Evolutionary conservation across 2,113 vertebrate species (phyloP).

Genomic region (Triplophysa siluroides): DNA sequence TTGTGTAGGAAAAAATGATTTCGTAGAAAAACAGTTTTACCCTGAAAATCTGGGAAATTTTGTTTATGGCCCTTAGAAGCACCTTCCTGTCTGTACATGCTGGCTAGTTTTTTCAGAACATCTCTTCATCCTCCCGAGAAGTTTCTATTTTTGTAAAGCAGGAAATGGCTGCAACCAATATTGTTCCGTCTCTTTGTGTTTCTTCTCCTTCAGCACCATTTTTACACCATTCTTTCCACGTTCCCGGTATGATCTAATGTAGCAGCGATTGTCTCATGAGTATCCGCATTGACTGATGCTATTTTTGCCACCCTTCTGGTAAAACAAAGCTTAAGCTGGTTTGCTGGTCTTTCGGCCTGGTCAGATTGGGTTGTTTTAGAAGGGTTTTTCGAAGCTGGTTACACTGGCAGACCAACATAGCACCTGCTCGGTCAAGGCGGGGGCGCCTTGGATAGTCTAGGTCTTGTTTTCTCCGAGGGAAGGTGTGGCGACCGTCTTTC

Average conservation of each 20-base stretch:
- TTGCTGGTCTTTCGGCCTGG: no score
- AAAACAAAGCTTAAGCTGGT: no score
- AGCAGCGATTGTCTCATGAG: slow-evolving; percentile 2
- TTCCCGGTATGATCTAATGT: slow-evolving; percentile 15
- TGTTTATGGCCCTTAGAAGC: not conserved
- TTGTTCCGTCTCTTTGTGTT: slow-evolving; percentile 23
- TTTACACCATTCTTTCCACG: slow-evolving; percentile 1
- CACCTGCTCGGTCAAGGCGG: no score
- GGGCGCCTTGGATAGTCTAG: no score
- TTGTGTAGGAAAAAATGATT: not conserved
- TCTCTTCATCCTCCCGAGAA: slow-evolving; percentile 3
- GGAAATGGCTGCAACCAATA: slow-evolving; percentile 34
- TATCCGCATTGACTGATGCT: slow-evolving; percentile 11
- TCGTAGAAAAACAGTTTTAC: not conserved
- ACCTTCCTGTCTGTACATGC: not conserved
- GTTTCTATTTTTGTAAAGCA: slow-evolving; percentile 12
- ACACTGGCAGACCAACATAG: no score
- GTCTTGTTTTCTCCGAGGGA: not conserved
- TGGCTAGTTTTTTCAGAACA: not conserved
- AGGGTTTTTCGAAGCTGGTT: no score
- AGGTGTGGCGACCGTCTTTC: not conserved
- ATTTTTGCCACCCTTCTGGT: slow-evolving; percentile 10
- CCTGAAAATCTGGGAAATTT: not conserved
- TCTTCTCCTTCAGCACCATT: not conserved
- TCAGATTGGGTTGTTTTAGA: no score